Evolutionary conservation across 2,888 invertebrate genomes (phyloP).

Genomic region (Megastigmus dorsalis): DNA sequence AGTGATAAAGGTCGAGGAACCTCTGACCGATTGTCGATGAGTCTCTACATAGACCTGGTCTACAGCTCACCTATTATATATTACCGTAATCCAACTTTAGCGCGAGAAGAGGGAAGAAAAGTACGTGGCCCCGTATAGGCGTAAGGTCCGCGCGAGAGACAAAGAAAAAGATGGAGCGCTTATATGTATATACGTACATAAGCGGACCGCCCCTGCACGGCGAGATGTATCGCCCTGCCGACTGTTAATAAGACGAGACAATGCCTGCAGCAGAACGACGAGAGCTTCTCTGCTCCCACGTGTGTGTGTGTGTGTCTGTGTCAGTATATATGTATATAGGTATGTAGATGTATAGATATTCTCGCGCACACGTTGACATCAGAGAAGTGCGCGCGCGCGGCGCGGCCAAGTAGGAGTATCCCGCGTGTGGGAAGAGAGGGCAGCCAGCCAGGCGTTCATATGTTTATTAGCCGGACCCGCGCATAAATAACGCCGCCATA

Average conservation of each 20-base stretch:
- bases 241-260: constrained; percentile 73
- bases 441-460: constrained; percentile 73
- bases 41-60: too few species aligned
- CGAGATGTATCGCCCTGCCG: constrained; percentile 67
- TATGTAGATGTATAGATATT: background rate
- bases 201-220: constrained; percentile 4
- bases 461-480: constrained; percentile 74
- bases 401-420: constrained; percentile 43
- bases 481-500: constrained; percentile 74
- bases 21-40: too few species aligned
- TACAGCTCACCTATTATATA: too few species aligned
- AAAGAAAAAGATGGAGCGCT: constrained; percentile 47
- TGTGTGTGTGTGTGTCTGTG: constrained; percentile 37
- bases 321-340: background rate
- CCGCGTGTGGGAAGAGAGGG: constrained; percentile 66
- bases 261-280: constrained; percentile 63
- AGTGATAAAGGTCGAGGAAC: too few species aligned
- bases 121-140: background rate
- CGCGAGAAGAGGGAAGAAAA: background rate
- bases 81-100: too few species aligned
- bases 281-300: constrained; percentile 48
- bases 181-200: too few species aligned
- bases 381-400: background rate
- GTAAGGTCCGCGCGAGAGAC: constrained; percentile 35
- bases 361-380: background rate